Percentiles rank a stretch among this genome's conserved stretches.
These are phyloP conservation scores for Phenacoccus solenopsis DNA, from an alignment of 1,140 invertebrate genomes.

Conservation along the genomic window DNA sequence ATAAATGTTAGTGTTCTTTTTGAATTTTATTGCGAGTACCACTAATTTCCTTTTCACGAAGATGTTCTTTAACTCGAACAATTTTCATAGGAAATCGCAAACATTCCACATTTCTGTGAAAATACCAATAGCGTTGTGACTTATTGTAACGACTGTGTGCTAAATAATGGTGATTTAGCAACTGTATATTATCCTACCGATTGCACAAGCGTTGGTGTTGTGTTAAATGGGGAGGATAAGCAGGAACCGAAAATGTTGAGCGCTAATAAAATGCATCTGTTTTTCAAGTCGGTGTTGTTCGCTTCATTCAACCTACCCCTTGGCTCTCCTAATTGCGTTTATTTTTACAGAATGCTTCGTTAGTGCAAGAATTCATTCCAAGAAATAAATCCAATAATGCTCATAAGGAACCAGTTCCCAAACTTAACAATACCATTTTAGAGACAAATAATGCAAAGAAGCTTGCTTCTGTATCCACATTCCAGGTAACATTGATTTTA, in stretches of 20 bases:
- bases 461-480: not conserved
- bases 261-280: not conserved
- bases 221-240: not conserved
- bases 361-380: conserved; percentile 13
- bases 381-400: conserved; percentile 5
- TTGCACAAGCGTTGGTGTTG: not conserved
- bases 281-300: not conserved
- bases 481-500: conserved; percentile 31
- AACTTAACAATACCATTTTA: not conserved
- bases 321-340: conserved; percentile 19
- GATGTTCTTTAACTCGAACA: too few species aligned
- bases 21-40: too few species aligned
- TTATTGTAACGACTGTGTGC: not conserved
- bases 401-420: not conserved
- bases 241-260: not conserved
- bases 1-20: too few species aligned
- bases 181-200: not conserved
- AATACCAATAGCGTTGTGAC: conserved; percentile 1
- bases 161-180: not conserved
- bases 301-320: too few species aligned
- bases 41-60: not conserved
- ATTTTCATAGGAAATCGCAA: not conserved
- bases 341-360: not conserved
- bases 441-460: not conserved
- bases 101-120: not conserved